Conservation (phyloP, 1,140 invertebrate species). For the Oreohelix idahoensis region DNA sequence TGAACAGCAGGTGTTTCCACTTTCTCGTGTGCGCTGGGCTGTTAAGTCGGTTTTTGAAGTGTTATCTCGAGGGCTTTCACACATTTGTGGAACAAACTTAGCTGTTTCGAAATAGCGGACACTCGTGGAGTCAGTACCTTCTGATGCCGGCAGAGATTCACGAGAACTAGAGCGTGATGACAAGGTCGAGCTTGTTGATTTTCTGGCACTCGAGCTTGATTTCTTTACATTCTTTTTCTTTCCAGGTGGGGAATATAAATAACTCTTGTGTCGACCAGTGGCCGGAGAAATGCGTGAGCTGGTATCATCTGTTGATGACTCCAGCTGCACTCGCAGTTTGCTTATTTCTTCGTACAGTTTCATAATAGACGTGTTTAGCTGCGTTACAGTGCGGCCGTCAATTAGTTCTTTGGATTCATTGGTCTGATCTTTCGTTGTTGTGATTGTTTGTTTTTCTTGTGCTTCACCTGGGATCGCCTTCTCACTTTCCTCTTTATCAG, state of each 20-base stretch:
- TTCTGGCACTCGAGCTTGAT: background rate
- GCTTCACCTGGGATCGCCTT: too few species aligned
- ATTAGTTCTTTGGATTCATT: too few species aligned
- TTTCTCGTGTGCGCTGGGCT: too few species aligned
- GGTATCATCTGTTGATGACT: background rate
- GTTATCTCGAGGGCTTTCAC: background rate
- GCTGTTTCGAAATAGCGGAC: too few species aligned
- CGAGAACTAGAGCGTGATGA: background rate
- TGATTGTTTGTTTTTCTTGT: too few species aligned
- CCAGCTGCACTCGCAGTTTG: background rate
- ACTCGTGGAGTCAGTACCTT: too few species aligned
- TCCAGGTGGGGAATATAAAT: too few species aligned
- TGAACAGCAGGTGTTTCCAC: background rate
- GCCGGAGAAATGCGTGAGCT: too few species aligned
- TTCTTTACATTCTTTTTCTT: background rate
- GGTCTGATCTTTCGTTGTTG: too few species aligned
- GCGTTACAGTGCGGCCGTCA: background rate
- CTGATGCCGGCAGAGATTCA: too few species aligned
- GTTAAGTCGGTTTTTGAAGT: background rate
- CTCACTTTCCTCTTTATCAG: too few species aligned
- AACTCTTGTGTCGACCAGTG: background rate
- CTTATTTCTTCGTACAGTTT: background rate
- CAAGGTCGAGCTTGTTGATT: background rate
- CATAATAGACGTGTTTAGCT: background rate
- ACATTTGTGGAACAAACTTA: too few species aligned